A percentile compares a stretch with the other conserved stretches of the same genome.
Conservation (phyloP, 2,797 vertebrate genomes). For the Alfaro cultratus region DNA sequence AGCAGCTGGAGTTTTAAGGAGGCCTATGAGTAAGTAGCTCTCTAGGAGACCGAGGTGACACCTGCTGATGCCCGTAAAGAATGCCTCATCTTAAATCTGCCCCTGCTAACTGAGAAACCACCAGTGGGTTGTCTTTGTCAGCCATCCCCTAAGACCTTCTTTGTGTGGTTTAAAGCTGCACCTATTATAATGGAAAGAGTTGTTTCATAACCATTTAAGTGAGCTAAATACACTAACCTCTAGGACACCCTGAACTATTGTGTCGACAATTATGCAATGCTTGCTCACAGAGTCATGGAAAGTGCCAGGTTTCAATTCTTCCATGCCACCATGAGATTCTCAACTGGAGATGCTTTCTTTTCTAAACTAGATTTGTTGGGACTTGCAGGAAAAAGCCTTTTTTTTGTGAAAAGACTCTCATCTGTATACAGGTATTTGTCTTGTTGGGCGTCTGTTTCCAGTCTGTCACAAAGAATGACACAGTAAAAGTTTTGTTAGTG, state of each 20-base stretch:
- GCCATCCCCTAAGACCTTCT: conserved; percentile 27
- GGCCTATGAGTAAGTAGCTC: conserved; percentile 36
- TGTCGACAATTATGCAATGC: background rate
- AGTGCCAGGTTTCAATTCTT: conserved; percentile 27
- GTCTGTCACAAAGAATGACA: conserved; percentile 30
- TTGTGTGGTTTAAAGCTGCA: conserved; percentile 37
- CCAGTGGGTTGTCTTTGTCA: conserved; percentile 50
- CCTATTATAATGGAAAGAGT: conserved; percentile 9
- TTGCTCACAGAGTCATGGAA: background rate
- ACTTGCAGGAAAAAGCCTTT: conserved; percentile 69
- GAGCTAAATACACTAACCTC: conserved; percentile 6
- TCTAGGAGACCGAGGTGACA: conserved; percentile 67
- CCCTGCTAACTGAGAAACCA: conserved; percentile 39
- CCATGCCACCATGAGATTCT: conserved; percentile 41
- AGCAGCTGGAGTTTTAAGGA: conserved; percentile 58
- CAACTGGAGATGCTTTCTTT: conserved; percentile 50
- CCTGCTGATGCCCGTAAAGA: conserved; percentile 63
- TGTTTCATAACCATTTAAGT: conserved; percentile 23
- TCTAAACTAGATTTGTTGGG: conserved; percentile 69
- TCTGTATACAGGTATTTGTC: conserved; percentile 61
- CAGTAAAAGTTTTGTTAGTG: conserved; percentile 45
- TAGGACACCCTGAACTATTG: background rate
- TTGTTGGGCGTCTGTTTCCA: conserved; percentile 50
- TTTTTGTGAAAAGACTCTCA: conserved; percentile 55
- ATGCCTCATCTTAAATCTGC: conserved; percentile 50